Conservation (phyloP, 1,140 invertebrate species). For the Drosophila sp. region DNA sequence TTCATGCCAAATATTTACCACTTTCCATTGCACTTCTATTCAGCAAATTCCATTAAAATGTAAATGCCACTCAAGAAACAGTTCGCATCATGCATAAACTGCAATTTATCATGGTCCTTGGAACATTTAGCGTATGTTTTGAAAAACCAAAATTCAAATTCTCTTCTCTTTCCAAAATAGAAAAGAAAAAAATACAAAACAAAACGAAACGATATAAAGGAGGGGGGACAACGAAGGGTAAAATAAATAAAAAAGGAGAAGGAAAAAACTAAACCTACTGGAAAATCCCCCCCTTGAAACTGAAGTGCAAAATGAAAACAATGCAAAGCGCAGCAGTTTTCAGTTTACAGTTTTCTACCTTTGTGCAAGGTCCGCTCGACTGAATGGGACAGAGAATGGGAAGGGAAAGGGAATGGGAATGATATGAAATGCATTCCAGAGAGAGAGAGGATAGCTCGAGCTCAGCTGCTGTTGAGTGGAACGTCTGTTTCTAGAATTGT, state of each 20-base stretch:
- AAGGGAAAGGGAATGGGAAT: conserved; percentile 9
- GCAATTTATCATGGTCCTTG: conserved; percentile 66
- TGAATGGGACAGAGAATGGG: conserved; percentile 33
- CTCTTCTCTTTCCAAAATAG: conserved; percentile 40
- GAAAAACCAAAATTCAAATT: conserved; percentile 57
- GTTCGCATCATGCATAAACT: conserved; percentile 44
- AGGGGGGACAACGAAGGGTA: conserved; percentile 19
- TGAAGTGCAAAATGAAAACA: conserved; percentile 68
- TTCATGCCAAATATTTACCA: background rate
- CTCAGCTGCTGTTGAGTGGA: conserved; percentile 75
- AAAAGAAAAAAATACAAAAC: conserved; percentile 43
- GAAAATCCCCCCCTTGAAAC: conserved; percentile 40
- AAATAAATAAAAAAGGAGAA: conserved; percentile 44
- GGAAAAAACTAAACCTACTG: conserved; percentile 38
- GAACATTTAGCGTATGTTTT: conserved; percentile 73
- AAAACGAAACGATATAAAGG: background rate
- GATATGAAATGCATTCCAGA: conserved; percentile 4
- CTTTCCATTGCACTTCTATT: background rate
- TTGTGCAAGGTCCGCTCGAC: conserved; percentile 52
- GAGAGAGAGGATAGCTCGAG: conserved; percentile 41
- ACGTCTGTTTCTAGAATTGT: conserved; percentile 76
- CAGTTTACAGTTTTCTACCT: conserved; percentile 67
- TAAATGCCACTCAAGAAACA: conserved; percentile 49
- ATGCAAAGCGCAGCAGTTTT: conserved; percentile 74
- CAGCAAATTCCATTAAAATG: conserved; percentile 28